Conservation (phyloP, 2,797 vertebrate species). For the Morus bassanus region DNA sequence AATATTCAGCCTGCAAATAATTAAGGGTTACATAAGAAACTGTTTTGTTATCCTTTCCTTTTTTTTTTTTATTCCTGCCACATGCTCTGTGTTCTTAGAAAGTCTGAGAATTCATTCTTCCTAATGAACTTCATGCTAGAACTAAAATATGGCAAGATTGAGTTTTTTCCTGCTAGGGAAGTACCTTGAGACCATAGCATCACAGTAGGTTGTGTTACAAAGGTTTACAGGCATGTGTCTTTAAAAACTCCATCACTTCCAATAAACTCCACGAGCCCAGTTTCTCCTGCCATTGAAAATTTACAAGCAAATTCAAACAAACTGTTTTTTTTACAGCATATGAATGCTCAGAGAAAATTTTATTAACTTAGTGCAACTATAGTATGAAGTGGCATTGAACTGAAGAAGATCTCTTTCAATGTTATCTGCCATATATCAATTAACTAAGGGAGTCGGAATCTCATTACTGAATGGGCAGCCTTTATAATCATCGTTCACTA, state of each 20-base stretch:
- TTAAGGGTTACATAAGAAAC: slow-evolving; percentile 16
- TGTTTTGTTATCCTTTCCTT: neutral
- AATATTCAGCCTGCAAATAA: slow-evolving; percentile 37
- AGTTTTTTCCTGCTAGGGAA: neutral
- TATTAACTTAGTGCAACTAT: neutral
- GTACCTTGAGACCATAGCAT: neutral
- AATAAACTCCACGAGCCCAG: neutral
- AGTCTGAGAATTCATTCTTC: neutral
- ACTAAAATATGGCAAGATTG: neutral
- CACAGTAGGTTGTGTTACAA: neutral
- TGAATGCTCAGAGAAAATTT: neutral
- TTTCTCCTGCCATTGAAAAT: neutral
- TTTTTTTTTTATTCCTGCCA: slow-evolving; percentile 2
- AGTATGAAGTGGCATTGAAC: neutral
- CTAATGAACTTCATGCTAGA: neutral
- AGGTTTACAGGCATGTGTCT: neutral
- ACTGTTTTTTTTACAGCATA: neutral
- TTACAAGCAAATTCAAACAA: neutral
- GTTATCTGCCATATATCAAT: neutral
- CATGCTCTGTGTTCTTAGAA: neutral
- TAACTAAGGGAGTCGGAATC: neutral
- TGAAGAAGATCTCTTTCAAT: neutral
- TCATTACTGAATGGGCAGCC: slow-evolving; percentile 3
- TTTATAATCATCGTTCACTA: neutral
- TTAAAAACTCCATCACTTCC: neutral